Conservation (phyloP, 1,140 invertebrate species). For the Drosophila arawakana region DNA sequence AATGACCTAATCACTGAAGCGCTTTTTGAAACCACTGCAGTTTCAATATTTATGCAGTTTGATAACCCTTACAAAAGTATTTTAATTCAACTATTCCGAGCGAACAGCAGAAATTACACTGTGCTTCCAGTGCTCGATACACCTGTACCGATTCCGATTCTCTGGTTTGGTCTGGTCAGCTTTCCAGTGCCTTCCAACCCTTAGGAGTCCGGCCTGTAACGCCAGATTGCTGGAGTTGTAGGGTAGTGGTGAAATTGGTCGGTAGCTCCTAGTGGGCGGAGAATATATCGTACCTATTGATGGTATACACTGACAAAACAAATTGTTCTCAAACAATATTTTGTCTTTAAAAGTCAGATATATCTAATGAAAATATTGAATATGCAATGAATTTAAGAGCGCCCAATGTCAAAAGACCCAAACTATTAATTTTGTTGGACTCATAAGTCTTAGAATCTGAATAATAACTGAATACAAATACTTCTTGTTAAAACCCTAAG, state of each 20-base stretch:
- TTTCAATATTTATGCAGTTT: neutral
- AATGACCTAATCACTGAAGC: too few relatives aligned
- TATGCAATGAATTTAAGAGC: too few relatives aligned
- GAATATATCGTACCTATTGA: neutral
- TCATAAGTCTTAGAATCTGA: too few relatives aligned
- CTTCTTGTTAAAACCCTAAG: too few relatives aligned
- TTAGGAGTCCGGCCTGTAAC: conserved; percentile 12
- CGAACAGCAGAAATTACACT: conserved; percentile 39
- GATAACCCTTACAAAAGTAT: neutral
- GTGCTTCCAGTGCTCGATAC: conserved; percentile 24
- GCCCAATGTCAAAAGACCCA: too few relatives aligned
- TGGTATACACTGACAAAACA: too few relatives aligned
- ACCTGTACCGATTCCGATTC: conserved; percentile 42
- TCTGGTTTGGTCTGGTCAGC: conserved; percentile 26
- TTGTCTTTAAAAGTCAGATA: too few relatives aligned
- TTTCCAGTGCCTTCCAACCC: conserved; percentile 29
- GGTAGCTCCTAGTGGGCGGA: conserved; percentile 13
- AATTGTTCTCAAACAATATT: too few relatives aligned
- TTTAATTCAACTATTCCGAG: conserved; percentile 31
- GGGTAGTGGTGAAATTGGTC: conserved; percentile 27
- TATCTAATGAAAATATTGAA: too few relatives aligned
- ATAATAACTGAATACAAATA: too few relatives aligned
- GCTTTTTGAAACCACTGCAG: too few relatives aligned
- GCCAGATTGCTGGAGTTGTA: conserved; percentile 22
- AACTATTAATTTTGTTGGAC: too few relatives aligned